Percentiles rank a stretch among this genome's conserved stretches.
These are phyloP conservation scores for Tetranychus truncatus DNA, from an alignment of 2,888 invertebrate genomes.

Conservation along the genomic window DNA sequence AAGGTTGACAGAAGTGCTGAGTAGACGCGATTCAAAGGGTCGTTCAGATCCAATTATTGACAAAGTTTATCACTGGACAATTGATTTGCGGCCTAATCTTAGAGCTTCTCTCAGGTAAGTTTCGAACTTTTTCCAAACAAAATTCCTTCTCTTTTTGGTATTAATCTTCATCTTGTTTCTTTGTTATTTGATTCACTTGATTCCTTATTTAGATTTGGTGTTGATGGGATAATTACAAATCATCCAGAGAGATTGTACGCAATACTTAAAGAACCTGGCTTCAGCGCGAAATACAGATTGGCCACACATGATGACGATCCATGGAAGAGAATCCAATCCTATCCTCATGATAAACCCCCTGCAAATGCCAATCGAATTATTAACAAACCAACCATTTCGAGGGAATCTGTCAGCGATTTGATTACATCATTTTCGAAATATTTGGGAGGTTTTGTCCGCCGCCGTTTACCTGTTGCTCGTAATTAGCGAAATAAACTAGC, in stretches of 20 bases:
- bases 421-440: no score
- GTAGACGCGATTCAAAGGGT: constrained; percentile 6
- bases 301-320: constrained; percentile 20
- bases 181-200: neutral
- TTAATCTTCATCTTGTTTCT: neutral
- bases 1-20: constrained; percentile 19
- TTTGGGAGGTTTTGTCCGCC: no score
- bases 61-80: constrained; percentile 28
- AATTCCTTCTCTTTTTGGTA: neutral
- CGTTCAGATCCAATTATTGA: constrained; percentile 18
- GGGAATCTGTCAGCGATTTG: no score
- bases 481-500: no score
- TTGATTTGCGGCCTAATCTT: constrained; percentile 25
- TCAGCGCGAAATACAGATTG: constrained; percentile 14
- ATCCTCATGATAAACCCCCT: no score
- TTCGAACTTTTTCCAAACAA: neutral
- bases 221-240: constrained; percentile 24
- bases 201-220: constrained; percentile 12
- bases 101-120: constrained; percentile 22
- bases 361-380: no score
- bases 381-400: no score
- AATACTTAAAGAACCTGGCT: constrained; percentile 17
- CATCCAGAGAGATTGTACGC: constrained; percentile 22
- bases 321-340: constrained; percentile 12
- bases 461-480: no score